Evolutionary conservation across 1,140 invertebrate genomes (phyloP).

Genomic region (Aethina tumida): DNA sequence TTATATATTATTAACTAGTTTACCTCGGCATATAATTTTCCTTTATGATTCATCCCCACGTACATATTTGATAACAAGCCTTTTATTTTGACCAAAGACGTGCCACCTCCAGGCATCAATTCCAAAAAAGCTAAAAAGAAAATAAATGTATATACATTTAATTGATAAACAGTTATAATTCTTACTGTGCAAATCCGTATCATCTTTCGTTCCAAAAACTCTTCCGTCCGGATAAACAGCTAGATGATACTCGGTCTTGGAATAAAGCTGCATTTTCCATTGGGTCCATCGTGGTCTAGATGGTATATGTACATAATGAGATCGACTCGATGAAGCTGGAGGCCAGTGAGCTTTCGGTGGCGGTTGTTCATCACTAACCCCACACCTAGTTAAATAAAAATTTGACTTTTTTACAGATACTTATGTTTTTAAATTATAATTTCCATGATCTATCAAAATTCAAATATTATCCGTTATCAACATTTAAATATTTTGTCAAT

Average conservation of each 20-base stretch:
- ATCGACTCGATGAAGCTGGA: too few relatives aligned
- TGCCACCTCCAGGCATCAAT: slow-evolving; percentile 39
- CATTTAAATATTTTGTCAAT: too few relatives aligned
- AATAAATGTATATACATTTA: slow-evolving; percentile 2
- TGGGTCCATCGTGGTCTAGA: too few relatives aligned
- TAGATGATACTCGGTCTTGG: slow-evolving; percentile 45
- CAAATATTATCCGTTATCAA: too few relatives aligned
- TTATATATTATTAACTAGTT: too few relatives aligned
- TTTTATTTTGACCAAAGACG: slow-evolving; percentile 46
- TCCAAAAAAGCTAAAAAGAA: slow-evolving; percentile 43
- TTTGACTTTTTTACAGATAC: too few relatives aligned
- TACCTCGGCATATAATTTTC: slow-evolving; percentile 52
- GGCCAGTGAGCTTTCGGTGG: too few relatives aligned
- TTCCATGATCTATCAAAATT: too few relatives aligned
- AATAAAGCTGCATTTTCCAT: slow-evolving; percentile 44
- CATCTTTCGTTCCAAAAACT: slow-evolving; percentile 42
- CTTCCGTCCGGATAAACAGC: slow-evolving; percentile 43
- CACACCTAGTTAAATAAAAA: too few relatives aligned
- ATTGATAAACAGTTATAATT: slow-evolving; percentile 10
- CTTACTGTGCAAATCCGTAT: slow-evolving; percentile 45
- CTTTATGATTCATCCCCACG: slow-evolving; percentile 51
- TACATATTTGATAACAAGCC: slow-evolving; percentile 47
- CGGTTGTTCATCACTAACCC: too few relatives aligned
- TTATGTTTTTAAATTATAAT: too few relatives aligned
- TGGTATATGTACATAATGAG: too few relatives aligned